Evolutionary conservation across 2,888 invertebrate species (phyloP).

Genomic region (Ryuthela nishihirai): DNA sequence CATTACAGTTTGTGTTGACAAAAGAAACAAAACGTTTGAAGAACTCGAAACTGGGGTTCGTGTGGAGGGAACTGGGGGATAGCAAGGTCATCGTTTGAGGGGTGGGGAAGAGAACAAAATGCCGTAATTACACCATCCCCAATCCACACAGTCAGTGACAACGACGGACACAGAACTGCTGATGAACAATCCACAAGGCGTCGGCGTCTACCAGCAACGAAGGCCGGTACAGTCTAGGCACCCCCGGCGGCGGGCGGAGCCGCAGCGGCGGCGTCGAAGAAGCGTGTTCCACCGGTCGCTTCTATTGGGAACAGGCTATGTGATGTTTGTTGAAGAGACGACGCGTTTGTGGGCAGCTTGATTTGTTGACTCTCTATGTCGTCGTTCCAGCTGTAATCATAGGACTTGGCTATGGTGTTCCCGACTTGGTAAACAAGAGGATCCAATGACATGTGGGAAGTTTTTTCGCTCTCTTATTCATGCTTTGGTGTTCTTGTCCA

Average conservation of each 20-base stretch:
- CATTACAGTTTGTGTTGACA: too few species aligned
- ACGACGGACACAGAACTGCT: too few species aligned
- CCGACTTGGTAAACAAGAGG: constrained; percentile 33
- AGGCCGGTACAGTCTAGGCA: too few species aligned
- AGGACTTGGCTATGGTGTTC: constrained; percentile 32
- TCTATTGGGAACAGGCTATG: constrained; percentile 9
- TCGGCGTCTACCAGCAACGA: too few species aligned
- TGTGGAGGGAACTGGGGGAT: too few species aligned
- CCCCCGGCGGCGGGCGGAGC: constrained; percentile 15
- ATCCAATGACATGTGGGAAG: constrained; percentile 26
- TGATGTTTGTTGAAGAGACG: constrained; percentile 35
- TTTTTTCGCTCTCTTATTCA: constrained; percentile 2
- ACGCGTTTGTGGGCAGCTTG: constrained; percentile 30
- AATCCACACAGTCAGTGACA: too few species aligned
- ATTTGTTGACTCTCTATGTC: constrained; percentile 32
- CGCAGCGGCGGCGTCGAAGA: constrained; percentile 11
- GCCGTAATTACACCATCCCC: too few species aligned
- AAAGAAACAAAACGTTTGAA: too few species aligned
- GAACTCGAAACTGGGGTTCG: too few species aligned
- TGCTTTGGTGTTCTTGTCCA: background rate
- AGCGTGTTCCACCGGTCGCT: background rate
- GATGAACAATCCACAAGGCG: too few species aligned
- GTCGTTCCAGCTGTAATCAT: constrained; percentile 37
- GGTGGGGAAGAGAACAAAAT: too few species aligned
- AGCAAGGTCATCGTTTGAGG: too few species aligned